phyloP scores from a whole-genome alignment of 2,113 vertebrate genomes.

The Mastomys natalensis region DNA sequence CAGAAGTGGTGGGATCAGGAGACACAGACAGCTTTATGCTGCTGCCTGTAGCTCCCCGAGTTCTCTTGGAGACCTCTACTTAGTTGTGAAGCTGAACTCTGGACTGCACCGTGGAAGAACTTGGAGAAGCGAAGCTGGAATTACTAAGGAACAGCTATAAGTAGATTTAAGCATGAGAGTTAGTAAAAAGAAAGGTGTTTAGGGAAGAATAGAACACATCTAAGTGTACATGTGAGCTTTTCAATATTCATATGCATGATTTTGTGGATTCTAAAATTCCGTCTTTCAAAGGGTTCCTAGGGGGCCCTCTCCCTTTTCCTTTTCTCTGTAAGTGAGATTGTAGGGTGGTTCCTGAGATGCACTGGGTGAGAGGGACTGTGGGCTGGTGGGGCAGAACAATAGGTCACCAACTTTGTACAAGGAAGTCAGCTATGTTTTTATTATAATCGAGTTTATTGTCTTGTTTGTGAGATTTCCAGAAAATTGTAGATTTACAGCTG shows the following conservation, averaged over 20 bases:
- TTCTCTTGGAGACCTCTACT: background rate
- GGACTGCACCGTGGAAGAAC: too few species aligned
- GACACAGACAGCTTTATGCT: background rate
- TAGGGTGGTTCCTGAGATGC: background rate
- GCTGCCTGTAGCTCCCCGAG: background rate
- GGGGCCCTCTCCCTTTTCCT: background rate
- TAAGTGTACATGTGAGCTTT: background rate
- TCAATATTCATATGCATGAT: background rate
- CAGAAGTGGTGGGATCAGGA: background rate
- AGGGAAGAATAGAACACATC: background rate
- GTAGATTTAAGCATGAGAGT: too few species aligned
- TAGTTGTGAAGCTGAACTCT: background rate
- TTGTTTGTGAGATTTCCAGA: background rate
- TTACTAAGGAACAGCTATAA: background rate
- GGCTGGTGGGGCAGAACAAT: background rate
- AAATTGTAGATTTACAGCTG: background rate
- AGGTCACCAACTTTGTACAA: background rate
- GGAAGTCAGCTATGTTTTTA: background rate
- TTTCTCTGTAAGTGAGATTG: background rate
- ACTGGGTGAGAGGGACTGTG: background rate
- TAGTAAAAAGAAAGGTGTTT: background rate
- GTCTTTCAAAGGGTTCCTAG: background rate
- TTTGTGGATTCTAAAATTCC: background rate
- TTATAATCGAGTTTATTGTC: background rate
- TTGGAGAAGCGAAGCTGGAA: background rate